Evolutionary conservation across 2,888 invertebrate species (phyloP).

Genomic region (Aleiodes testaceus): DNA sequence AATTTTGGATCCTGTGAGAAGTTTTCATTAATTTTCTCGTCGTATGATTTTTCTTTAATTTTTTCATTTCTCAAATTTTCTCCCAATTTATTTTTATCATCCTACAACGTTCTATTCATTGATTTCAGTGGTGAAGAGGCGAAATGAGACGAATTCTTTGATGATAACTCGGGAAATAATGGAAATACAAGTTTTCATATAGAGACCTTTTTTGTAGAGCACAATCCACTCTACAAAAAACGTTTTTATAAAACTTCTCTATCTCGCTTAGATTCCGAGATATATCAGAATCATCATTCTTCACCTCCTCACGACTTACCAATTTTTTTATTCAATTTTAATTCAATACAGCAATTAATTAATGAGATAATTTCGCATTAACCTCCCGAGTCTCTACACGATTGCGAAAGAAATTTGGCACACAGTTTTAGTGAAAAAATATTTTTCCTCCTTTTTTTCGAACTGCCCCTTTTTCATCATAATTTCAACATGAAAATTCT

Average conservation of each 20-base stretch:
- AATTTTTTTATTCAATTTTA: constrained; percentile 4
- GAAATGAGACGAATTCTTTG: not conserved
- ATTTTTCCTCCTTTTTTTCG: constrained; percentile 46
- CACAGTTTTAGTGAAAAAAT: constrained; percentile 63
- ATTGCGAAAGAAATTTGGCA: constrained; percentile 61
- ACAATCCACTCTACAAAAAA: too few relatives aligned
- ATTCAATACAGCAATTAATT: not conserved
- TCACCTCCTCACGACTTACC: too few relatives aligned
- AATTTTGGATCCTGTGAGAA: constrained; percentile 6
- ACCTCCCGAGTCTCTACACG: constrained; percentile 35
- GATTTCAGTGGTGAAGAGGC: constrained; percentile 12
- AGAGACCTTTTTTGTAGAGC: too few relatives aligned
- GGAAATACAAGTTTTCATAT: too few relatives aligned
- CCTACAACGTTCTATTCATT: constrained; percentile 12
- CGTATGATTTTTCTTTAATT: constrained; percentile 37
- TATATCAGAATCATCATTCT: too few relatives aligned
- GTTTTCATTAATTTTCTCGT: not conserved
- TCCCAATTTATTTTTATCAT: not conserved
- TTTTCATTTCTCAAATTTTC: constrained; percentile 9
- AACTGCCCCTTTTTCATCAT: constrained; percentile 19
- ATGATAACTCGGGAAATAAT: too few relatives aligned
- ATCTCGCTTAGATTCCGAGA: too few relatives aligned
- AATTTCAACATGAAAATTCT: constrained; percentile 20
- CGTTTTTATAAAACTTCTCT: too few relatives aligned
- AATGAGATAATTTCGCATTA: constrained; percentile 28